These are phyloP conservation scores for Heterotis niloticus DNA, from an alignment of 2,113 vertebrate genomes.

Conservation along the genomic window DNA sequence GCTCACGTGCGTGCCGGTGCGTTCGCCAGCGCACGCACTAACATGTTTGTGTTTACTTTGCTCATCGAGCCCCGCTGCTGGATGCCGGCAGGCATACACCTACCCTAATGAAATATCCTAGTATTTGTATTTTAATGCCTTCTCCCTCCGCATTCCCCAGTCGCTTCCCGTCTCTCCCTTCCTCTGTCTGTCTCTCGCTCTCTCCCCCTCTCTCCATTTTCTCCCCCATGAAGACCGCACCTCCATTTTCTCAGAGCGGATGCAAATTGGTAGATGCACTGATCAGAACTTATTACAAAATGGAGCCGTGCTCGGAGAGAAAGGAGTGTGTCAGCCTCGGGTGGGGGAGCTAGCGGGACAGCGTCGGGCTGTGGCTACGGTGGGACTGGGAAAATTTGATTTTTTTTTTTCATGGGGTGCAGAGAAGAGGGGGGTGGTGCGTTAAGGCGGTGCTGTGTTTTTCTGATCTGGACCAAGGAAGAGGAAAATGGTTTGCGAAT, in stretches of 20 bases:
- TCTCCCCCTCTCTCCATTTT: slow-evolving; percentile 37
- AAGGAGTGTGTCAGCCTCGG: slow-evolving; percentile 56
- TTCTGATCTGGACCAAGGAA: slow-evolving; percentile 46
- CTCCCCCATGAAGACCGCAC: slow-evolving; percentile 49
- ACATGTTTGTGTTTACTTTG: background rate
- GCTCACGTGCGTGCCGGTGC: background rate
- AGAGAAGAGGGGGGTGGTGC: slow-evolving; percentile 34
- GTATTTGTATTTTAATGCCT: slow-evolving; percentile 41
- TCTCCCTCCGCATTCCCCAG: background rate
- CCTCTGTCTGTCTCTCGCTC: slow-evolving; percentile 19
- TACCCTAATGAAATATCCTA: slow-evolving; percentile 47
- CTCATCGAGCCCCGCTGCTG: background rate
- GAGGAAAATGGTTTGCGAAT: slow-evolving; percentile 56
- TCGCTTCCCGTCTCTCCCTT: slow-evolving; percentile 22
- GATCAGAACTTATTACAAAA: slow-evolving; percentile 74
- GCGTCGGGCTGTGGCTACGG: slow-evolving; percentile 55
- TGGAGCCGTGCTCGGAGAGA: slow-evolving; percentile 62
- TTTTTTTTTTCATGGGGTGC: slow-evolving; percentile 62
- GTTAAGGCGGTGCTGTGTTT: slow-evolving; percentile 38
- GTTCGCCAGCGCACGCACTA: background rate
- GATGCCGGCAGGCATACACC: slow-evolving; percentile 1
- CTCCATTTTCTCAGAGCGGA: slow-evolving; percentile 65
- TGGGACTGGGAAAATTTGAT: slow-evolving; percentile 69
- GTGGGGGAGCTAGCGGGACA: slow-evolving; percentile 50
- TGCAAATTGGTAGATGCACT: slow-evolving; percentile 68